Percentiles rank a stretch among this genome's conserved stretches.
These are phyloP conservation scores for Drosophila fulvimacula DNA, from an alignment of 2,888 invertebrate species.

Conservation along the genomic window DNA sequence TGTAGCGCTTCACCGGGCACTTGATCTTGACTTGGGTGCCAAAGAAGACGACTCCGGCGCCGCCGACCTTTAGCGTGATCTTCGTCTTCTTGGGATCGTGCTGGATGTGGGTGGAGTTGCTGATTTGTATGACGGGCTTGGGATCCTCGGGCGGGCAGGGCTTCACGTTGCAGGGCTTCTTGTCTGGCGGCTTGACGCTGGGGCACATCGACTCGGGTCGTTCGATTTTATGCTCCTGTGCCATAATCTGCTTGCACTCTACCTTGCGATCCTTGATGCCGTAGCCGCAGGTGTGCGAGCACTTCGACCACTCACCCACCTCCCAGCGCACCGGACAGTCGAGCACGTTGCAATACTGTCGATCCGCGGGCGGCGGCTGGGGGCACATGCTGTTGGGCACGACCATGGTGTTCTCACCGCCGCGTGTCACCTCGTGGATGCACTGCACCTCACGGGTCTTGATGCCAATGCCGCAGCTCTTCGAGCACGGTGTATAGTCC, in stretches of 20 bases:
- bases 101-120: slow-evolving; percentile 93
- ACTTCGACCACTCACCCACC: slow-evolving; percentile 94
- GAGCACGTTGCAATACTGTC: slow-evolving; percentile 95
- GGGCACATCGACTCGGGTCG: slow-evolving; percentile 91
- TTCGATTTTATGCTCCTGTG: slow-evolving; percentile 95
- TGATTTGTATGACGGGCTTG: slow-evolving; percentile 91
- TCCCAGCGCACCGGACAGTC: slow-evolving; percentile 97
- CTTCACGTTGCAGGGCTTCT: slow-evolving; percentile 94
- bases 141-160: slow-evolving; percentile 91
- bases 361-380: slow-evolving; percentile 94
- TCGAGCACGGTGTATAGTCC: slow-evolving; percentile 95
- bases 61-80: slow-evolving; percentile 94
- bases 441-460: slow-evolving; percentile 92
- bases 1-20: slow-evolving; percentile 94
- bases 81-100: slow-evolving; percentile 92
- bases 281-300: slow-evolving; percentile 96
- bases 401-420: slow-evolving; percentile 94
- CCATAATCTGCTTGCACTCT: slow-evolving; percentile 96
- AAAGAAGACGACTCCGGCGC: slow-evolving; percentile 94
- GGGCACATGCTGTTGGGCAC: slow-evolving; percentile 97
- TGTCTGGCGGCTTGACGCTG: slow-evolving; percentile 90
- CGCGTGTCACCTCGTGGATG: slow-evolving; percentile 90
- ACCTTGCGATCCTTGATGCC: slow-evolving; percentile 93
- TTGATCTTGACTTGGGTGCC: slow-evolving; percentile 97
- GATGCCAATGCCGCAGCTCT: slow-evolving; percentile 97